Conservation (phyloP, 2,113 vertebrate species). For the Crotalus viridis region DNA sequence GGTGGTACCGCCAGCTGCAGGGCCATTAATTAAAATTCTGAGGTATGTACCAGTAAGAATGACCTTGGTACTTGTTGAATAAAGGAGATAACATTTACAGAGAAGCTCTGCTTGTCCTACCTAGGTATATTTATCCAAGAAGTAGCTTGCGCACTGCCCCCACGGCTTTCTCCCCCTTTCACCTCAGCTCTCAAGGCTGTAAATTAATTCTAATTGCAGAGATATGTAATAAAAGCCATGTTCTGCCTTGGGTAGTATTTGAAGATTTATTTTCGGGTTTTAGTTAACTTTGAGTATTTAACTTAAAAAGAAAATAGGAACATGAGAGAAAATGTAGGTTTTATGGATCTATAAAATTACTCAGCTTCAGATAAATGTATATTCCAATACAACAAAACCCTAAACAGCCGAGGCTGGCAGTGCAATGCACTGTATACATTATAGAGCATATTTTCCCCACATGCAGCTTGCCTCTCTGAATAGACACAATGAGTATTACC, state of each 20-base stretch:
- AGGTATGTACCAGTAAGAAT: slow-evolving; percentile 73
- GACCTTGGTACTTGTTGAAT: slow-evolving; percentile 80
- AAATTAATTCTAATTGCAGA: slow-evolving; percentile 80
- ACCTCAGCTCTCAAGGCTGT: slow-evolving; percentile 67
- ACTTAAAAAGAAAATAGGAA: slow-evolving; percentile 52
- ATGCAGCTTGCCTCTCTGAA: slow-evolving; percentile 29
- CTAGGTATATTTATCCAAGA: slow-evolving; percentile 71
- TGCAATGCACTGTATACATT: slow-evolving; percentile 14
- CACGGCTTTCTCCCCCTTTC: not conserved
- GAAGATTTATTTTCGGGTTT: slow-evolving; percentile 72
- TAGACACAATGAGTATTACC: not conserved
- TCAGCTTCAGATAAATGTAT: slow-evolving; percentile 51
- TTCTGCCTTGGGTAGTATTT: slow-evolving; percentile 64
- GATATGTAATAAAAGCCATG: slow-evolving; percentile 70
- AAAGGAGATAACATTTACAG: slow-evolving; percentile 74
- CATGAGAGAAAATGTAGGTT: slow-evolving; percentile 66
- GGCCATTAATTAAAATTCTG: slow-evolving; percentile 81
- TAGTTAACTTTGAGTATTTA: slow-evolving; percentile 62
- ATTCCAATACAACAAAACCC: slow-evolving; percentile 48
- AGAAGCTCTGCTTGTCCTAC: slow-evolving; percentile 65
- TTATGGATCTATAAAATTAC: slow-evolving; percentile 70
- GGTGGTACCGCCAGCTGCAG: slow-evolving; percentile 90
- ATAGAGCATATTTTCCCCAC: slow-evolving; percentile 31
- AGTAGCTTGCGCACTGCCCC: slow-evolving; percentile 66
- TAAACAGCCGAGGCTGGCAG: slow-evolving; percentile 26